Conservation (phyloP, 1,140 invertebrate species). For the Oppia nitens region DNA sequence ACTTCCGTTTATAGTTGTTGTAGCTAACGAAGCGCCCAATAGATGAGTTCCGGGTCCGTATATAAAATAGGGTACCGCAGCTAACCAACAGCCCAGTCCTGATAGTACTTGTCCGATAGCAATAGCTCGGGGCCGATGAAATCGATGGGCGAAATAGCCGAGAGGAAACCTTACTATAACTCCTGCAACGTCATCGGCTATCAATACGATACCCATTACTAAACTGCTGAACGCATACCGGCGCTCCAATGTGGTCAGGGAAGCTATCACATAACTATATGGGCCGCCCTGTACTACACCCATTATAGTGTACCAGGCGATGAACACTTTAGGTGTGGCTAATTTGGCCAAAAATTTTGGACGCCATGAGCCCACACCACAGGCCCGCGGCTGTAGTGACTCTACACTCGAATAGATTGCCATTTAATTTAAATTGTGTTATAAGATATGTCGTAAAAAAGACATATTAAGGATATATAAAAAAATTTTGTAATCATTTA, state of each 20-base stretch:
- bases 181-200: slow-evolving; percentile 18
- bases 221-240: slow-evolving; percentile 57
- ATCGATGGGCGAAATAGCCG: slow-evolving; percentile 44
- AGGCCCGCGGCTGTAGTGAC: no score
- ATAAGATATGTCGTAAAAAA: no score
- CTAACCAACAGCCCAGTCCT: slow-evolving; percentile 29
- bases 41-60: slow-evolving; percentile 35
- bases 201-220: slow-evolving; percentile 40
- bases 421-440: no score
- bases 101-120: slow-evolving; percentile 48
- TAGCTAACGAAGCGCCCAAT: background rate
- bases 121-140: slow-evolving; percentile 49
- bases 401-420: no score
- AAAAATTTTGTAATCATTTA: no score
- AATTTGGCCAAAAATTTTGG: background rate
- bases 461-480: no score
- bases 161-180: slow-evolving; percentile 27
- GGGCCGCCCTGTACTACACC: background rate
- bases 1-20: no score
- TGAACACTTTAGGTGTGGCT: background rate
- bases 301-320: background rate
- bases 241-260: slow-evolving; percentile 54
- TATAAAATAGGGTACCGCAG: slow-evolving; percentile 46
- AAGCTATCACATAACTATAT: background rate
- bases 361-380: no score